These are phyloP conservation scores for Drosophila miranda DNA, from an alignment of 1,140 invertebrate genomes.

Conservation along the genomic window DNA sequence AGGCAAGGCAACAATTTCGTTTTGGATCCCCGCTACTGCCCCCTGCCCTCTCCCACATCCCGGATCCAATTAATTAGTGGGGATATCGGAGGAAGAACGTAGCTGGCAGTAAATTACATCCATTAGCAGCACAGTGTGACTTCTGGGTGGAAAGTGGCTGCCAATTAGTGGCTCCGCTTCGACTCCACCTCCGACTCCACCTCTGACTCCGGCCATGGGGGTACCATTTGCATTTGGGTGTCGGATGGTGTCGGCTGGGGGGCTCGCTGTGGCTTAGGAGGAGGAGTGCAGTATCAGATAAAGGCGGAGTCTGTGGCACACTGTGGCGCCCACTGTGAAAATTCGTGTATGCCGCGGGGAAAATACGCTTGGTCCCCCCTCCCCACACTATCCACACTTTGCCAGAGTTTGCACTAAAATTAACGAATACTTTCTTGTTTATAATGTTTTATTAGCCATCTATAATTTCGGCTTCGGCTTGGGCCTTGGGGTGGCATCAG, in stretches of 20 bases:
- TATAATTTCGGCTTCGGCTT: conserved; percentile 2
- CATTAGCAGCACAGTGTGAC: conserved; percentile 76
- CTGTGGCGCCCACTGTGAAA: conserved; percentile 33
- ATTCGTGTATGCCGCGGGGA: conserved; percentile 21
- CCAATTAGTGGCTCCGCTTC: conserved; percentile 66
- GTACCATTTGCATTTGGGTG: conserved; percentile 58
- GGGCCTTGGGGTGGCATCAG: background rate
- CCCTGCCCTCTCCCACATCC: background rate
- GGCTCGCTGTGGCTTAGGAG: background rate
- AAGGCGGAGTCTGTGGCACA: background rate
- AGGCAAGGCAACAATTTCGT: conserved; percentile 6
- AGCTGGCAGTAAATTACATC: conserved; percentile 66
- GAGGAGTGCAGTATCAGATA: background rate
- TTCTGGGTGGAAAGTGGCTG: conserved; percentile 69
- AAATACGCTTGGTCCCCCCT: background rate
- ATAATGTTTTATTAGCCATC: conserved; percentile 43
- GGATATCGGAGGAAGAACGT: conserved; percentile 47
- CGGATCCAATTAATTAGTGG: conserved; percentile 49
- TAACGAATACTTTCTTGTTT: conserved; percentile 27
- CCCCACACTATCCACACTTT: background rate
- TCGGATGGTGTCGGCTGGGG: conserved; percentile 1
- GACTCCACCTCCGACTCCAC: conserved; percentile 30
- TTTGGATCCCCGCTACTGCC: background rate
- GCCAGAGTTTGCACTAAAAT: conserved; percentile 29
- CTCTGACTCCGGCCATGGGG: conserved; percentile 1